These are phyloP conservation scores for Rhorus exstirpatorius DNA, from an alignment of 2,888 invertebrate genomes.

Conservation along the genomic window DNA sequence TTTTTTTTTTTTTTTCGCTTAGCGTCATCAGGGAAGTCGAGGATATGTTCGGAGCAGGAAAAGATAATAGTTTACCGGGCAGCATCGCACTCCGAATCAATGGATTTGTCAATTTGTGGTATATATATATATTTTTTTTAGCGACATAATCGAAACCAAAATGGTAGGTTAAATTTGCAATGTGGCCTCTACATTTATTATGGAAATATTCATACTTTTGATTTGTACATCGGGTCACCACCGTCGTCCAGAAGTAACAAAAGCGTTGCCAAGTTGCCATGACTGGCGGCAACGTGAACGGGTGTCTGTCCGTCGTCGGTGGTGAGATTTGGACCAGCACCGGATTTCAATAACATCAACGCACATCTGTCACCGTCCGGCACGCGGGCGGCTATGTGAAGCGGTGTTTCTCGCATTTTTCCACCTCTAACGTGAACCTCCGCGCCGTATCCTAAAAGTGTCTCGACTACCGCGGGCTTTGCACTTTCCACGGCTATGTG, in stretches of 20 bases:
- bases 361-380: slow-evolving; percentile 97
- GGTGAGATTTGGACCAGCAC: slow-evolving; percentile 97
- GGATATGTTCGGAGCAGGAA: no score
- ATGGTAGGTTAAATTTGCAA: no score
- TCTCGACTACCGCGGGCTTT: slow-evolving; percentile 98
- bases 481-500: slow-evolving; percentile 98
- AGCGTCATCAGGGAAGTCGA: neutral
- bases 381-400: slow-evolving; percentile 98
- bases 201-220: slow-evolving; percentile 91
- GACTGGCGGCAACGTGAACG: slow-evolving; percentile 97
- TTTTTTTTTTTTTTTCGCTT: neutral
- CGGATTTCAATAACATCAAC: slow-evolving; percentile 98
- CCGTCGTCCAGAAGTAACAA: slow-evolving; percentile 96
- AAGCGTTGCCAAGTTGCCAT: slow-evolving; percentile 95
- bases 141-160: no score
- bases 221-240: slow-evolving; percentile 96
- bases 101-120: no score
- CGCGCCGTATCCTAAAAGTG: slow-evolving; percentile 97
- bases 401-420: slow-evolving; percentile 95
- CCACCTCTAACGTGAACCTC: slow-evolving; percentile 98
- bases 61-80: no score
- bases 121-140: no score
- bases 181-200: no score
- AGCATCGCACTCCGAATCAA: no score
- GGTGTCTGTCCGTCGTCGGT: slow-evolving; percentile 99